Evolutionary conservation across 2,113 vertebrate genomes (phyloP), one percentile per base, ranked within the genome.

Genomic region (Salminus brasiliensis): DNA sequence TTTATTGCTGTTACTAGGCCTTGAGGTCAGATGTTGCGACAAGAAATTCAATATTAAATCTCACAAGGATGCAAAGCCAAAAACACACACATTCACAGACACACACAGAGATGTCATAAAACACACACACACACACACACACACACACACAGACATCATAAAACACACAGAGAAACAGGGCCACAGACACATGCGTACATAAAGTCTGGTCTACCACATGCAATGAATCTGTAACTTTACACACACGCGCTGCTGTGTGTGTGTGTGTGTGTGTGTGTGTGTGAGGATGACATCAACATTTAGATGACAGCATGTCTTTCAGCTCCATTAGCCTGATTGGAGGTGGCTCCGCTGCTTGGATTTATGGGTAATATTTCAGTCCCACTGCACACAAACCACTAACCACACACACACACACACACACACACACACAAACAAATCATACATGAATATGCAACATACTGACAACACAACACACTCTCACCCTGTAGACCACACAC

Each of bases 241-340:
- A 47, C 21, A 68, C 80, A 83, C 88, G 83, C 89, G 88, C 90
- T 89, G 85, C 88, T 83, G 36, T 39, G 36, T 39, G 36, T 39
- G 36, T 5, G 36, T 39, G 9, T 5, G 36, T 9, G 36, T 5
- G 36, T 39, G 36, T 5, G 36, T 39, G 36, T 5, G 36, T 39
- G 36, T 5, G 36, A 39, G 25, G 76, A 85, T 93, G 91, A 94
- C 91, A 91, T 94, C 92, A 93, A 91, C 85, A 87, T 85, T 86
- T 84, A 74, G 88, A 92, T 93, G 93, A 94, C 92, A 93, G 90
- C 91, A 92, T 88, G 93, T 94, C 92, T 93, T 93, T 89, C 87
- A 92, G 88, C 85, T 85, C 87, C 82, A 93, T 93, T 93, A 93
- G 87, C 70, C 82, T 92, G 90, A 93, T 93, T 93, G 89, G 91